Percentiles rank a stretch among this genome's conserved stretches.
These are phyloP conservation scores for Delphinus delphis DNA, from an alignment of 2,113 vertebrate genomes.

Conservation along the genomic window DNA sequence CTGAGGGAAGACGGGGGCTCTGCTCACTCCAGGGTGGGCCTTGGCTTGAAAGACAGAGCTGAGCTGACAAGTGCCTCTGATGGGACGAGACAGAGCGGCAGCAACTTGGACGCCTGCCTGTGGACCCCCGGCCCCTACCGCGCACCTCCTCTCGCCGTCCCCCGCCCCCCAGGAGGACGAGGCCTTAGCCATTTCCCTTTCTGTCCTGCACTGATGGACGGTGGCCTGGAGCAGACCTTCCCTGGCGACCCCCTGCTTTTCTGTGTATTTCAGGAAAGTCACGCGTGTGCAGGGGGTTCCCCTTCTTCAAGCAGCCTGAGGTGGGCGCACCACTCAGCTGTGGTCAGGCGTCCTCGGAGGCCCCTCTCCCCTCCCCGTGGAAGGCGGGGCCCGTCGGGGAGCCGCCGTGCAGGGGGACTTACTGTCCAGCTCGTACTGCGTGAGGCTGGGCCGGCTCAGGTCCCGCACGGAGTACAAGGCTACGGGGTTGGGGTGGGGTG, in stretches of 20 bases:
- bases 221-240: not conserved
- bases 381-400: not conserved
- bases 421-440: constrained; percentile 95
- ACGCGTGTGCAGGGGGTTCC: rapidly evolving
- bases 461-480: constrained; percentile 91
- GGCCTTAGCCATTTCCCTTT: not conserved
- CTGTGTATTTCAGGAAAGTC: not conserved
- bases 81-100: rapidly evolving
- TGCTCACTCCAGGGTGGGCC: rapidly evolving
- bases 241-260: rapidly evolving
- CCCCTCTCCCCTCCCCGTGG: not conserved
- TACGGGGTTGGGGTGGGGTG: constrained; percentile 63
- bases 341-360: not conserved
- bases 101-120: rapidly evolving
- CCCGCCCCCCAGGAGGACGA: rapidly evolving
- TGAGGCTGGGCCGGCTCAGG: constrained; percentile 91
- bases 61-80: not conserved
- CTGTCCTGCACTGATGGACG: rapidly evolving
- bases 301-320: not conserved
- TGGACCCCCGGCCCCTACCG: rapidly evolving
- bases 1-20: rapidly evolving
- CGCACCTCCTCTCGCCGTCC: rapidly evolving
- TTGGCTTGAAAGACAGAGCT: rapidly evolving
- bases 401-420: constrained; percentile 82
- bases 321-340: rapidly evolving